Evolutionary conservation across 1,140 invertebrate genomes (phyloP).

Genomic region (Globodera ellingtonae): DNA sequence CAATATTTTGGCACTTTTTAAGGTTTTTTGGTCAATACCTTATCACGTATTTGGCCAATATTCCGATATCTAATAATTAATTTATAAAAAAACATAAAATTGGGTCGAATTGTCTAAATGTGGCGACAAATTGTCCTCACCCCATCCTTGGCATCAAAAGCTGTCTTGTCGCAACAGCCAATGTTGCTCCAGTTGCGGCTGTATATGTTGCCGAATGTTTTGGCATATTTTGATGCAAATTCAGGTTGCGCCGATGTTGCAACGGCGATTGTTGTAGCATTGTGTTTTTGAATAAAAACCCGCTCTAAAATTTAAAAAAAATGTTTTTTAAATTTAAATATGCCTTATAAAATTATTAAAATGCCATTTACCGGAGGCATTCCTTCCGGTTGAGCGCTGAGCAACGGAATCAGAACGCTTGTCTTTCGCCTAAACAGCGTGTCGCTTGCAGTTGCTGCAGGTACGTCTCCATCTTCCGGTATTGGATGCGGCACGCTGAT

Average conservation of each 20-base stretch:
- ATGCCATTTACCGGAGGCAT: background rate
- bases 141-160: background rate
- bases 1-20: no score
- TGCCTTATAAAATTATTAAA: background rate
- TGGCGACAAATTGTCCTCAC: no score
- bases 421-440: slow-evolving; percentile 46
- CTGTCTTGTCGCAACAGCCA: slow-evolving; percentile 21
- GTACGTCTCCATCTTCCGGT: background rate
- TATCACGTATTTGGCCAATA: no score
- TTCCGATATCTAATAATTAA: no score
- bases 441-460: background rate
- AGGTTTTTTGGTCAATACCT: no score
- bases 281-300: no score
- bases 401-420: slow-evolving; percentile 55
- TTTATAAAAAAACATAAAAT: no score
- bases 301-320: no score
- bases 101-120: no score
- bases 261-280: no score
- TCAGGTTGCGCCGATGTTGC: background rate
- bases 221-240: background rate
- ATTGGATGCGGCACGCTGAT: slow-evolving; percentile 44
- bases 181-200: slow-evolving; percentile 4
- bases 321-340: no score
- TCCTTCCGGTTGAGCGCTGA: slow-evolving; percentile 35
- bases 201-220: slow-evolving; percentile 15